These are phyloP conservation scores for Neofelis nebulosa DNA, from an alignment of 2,113 vertebrate genomes.

Conservation along the genomic window DNA sequence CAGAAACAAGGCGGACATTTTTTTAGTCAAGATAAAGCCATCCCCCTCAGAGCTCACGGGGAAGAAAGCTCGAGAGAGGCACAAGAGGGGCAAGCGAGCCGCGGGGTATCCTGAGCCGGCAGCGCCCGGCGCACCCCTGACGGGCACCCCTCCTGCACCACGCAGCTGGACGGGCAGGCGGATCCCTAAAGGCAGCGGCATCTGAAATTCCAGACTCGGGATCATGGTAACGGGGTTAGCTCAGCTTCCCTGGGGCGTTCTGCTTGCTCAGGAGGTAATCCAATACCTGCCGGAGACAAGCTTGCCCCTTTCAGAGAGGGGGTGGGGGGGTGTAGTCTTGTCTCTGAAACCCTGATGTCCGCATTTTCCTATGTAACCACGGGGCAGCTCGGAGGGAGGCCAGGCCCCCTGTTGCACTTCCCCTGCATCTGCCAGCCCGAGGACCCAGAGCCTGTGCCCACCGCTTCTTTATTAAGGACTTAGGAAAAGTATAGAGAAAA, in stretches of 20 bases:
- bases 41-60: rapidly evolving
- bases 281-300: neutral
- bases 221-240: neutral
- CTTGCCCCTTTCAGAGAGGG: neutral
- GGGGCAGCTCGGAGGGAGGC: neutral
- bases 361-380: neutral
- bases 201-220: neutral
- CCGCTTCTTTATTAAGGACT: neutral
- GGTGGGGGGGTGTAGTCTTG: neutral
- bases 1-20: rapidly evolving
- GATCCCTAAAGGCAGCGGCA: neutral
- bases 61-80: neutral
- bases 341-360: neutral
- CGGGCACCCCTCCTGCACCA: rapidly evolving
- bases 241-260: constrained; percentile 10
- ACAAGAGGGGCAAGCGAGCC: rapidly evolving
- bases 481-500: neutral
- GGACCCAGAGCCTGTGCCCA: neutral
- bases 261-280: neutral
- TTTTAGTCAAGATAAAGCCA: neutral
- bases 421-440: neutral
- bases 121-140: rapidly evolving
- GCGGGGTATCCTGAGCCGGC: rapidly evolving
- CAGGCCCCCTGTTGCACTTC: neutral
- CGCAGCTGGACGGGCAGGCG: rapidly evolving